Evolutionary conservation across 2,888 invertebrate species (phyloP).

Genomic region (Dynastes hyllus): DNA sequence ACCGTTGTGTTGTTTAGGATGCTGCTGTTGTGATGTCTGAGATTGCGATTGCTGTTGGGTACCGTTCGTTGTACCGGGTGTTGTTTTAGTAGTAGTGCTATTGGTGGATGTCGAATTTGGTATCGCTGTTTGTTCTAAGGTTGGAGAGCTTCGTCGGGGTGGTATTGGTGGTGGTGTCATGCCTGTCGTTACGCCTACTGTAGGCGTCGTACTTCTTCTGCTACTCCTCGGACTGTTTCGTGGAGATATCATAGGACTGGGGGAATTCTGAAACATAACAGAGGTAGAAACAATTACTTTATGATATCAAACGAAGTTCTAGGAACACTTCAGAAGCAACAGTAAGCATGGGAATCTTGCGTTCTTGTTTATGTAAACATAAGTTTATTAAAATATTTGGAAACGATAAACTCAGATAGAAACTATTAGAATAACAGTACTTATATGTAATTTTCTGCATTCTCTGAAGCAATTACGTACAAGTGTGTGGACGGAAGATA

Average conservation of each 20-base stretch:
- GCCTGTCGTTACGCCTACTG: conserved; percentile 63
- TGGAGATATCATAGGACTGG: conserved; percentile 76
- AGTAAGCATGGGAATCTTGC: too few relatives aligned
- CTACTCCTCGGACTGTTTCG: conserved; percentile 74
- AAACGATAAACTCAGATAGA: too few relatives aligned
- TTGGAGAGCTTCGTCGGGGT: conserved; percentile 76
- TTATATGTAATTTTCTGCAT: too few relatives aligned
- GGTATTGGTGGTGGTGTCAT: conserved; percentile 77
- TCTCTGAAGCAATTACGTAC: too few relatives aligned
- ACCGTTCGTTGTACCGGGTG: conserved; percentile 51
- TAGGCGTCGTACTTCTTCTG: conserved; percentile 68
- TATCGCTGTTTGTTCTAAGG: conserved; percentile 65
- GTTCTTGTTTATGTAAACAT: too few relatives aligned
- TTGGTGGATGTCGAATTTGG: conserved; percentile 60
- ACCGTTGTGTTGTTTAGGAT: conserved; percentile 54
- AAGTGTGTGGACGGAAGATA: too few relatives aligned
- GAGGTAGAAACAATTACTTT: background rate
- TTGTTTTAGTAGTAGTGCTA: conserved; percentile 54
- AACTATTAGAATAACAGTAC: too few relatives aligned
- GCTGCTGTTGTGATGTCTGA: conserved; percentile 8
- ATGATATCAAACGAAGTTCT: background rate
- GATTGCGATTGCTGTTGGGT: conserved; percentile 34
- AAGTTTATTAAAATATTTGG: too few relatives aligned
- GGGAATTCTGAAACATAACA: conserved; percentile 68
- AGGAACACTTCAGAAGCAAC: background rate